phyloP scores from a whole-genome alignment of 2,797 vertebrate genomes.

The Capromys pilorides region DNA sequence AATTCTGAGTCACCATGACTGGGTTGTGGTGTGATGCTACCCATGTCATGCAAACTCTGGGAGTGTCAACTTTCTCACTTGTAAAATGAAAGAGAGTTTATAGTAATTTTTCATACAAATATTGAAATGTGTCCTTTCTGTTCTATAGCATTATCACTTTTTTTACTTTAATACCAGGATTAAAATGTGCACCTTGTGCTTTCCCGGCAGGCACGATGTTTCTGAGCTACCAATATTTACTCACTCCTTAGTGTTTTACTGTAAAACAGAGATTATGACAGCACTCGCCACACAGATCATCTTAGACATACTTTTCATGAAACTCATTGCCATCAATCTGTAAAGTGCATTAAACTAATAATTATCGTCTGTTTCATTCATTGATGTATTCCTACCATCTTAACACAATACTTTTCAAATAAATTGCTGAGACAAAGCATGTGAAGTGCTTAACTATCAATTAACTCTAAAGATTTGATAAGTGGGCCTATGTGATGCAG shows the following conservation, averaged over 20 bases:
- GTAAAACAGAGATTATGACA: background rate
- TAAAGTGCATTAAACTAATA: background rate
- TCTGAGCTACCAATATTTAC: background rate
- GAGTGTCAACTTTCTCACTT: background rate
- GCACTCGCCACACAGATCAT: background rate
- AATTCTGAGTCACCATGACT: background rate
- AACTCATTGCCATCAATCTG: background rate
- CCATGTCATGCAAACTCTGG: background rate
- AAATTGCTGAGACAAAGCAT: background rate
- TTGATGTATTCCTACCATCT: background rate
- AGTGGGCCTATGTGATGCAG: background rate
- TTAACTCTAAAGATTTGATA: background rate
- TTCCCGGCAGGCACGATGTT: background rate
- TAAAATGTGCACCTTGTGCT: background rate
- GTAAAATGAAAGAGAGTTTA: background rate
- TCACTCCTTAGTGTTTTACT: background rate
- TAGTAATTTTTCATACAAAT: background rate
- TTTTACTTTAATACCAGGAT: background rate
- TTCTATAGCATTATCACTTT: background rate
- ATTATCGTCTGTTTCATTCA: conserved; percentile 13
- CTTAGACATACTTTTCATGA: background rate
- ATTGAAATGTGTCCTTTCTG: conserved; percentile 9
- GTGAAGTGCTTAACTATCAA: background rate
- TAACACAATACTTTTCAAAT: conserved; percentile 40
- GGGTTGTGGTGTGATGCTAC: background rate